These are phyloP conservation scores for Microtus oregoni DNA, from an alignment of 2,113 vertebrate genomes.

Conservation along the genomic window DNA sequence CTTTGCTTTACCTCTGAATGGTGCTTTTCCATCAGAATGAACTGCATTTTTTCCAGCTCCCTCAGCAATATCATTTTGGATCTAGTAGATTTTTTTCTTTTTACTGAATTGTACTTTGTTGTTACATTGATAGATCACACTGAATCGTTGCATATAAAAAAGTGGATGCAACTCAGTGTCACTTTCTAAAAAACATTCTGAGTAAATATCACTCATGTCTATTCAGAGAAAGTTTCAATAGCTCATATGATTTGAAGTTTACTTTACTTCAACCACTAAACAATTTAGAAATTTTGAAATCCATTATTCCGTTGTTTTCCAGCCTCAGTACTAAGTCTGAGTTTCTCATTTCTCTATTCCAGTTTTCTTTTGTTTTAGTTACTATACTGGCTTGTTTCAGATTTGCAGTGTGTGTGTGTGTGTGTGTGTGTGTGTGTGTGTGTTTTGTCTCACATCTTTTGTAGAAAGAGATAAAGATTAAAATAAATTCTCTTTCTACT, in stretches of 20 bases:
- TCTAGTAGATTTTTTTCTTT: not conserved
- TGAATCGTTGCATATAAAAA: not conserved
- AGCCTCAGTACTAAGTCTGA: not conserved
- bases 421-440: not conserved
- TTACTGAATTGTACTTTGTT: not conserved
- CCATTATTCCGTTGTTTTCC: not conserved
- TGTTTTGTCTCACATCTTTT: not conserved
- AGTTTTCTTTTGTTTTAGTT: conserved; percentile 16
- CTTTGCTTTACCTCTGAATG: not conserved
- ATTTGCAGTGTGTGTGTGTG: not conserved
- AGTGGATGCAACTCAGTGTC: not conserved
- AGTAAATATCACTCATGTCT: not conserved
- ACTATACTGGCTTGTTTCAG: not conserved
- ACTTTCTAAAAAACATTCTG: conserved; percentile 45
- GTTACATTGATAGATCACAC: not conserved
- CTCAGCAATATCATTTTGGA: not conserved
- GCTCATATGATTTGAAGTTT: not conserved
- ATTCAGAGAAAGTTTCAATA: not conserved
- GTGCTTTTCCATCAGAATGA: conserved; percentile 5
- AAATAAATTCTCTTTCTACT: conserved; percentile 13
- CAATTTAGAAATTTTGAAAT: not conserved
- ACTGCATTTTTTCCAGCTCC: not conserved
- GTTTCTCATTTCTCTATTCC: conserved; percentile 7
- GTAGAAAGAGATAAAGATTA: conserved; percentile 21
- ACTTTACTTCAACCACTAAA: conserved; percentile 11